A percentile compares a stretch with the other conserved stretches of the same genome.
Evolutionary conservation across 2,797 vertebrate species (phyloP).

Genomic region (Avahi laniger): DNA sequence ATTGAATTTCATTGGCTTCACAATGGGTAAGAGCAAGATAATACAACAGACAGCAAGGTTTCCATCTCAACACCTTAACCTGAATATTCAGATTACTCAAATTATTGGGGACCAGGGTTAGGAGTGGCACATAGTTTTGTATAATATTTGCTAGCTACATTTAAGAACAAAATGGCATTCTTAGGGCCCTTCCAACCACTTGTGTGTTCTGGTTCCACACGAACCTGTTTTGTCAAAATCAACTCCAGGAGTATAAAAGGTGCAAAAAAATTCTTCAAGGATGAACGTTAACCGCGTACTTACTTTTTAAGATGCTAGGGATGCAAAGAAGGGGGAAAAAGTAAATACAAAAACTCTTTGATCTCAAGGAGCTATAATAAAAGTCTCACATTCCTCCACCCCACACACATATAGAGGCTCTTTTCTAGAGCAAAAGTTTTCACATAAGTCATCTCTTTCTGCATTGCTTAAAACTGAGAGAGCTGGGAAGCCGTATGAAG

Average conservation of each 20-base stretch:
- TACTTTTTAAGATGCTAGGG: not conserved
- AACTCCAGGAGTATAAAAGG: not conserved
- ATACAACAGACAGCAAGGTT: not conserved
- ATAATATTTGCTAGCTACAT: not conserved
- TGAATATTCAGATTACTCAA: conserved; percentile 13
- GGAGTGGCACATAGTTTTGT: not conserved
- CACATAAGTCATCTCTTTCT: not conserved
- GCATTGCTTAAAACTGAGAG: not conserved
- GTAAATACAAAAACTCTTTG: not conserved
- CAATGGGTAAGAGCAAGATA: not conserved
- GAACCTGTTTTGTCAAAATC: not conserved
- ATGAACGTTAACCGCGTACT: not conserved
- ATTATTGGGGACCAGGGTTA: not conserved
- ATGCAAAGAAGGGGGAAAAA: not conserved
- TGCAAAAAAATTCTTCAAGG: not conserved
- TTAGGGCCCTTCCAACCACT: not conserved
- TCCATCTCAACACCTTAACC: not conserved
- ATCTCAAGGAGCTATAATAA: not conserved
- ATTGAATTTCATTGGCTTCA: conserved; percentile 1
- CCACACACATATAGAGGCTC: not conserved
- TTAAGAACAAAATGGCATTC: not conserved
- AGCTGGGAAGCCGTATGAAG: not conserved
- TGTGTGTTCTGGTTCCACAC: not conserved
- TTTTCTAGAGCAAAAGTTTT: not conserved
- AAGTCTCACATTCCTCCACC: not conserved